A percentile compares a stretch with the other conserved stretches of the same genome.
Evolutionary conservation across 2,113 vertebrate genomes (phyloP).

Genomic region (Platichthys stellatus): DNA sequence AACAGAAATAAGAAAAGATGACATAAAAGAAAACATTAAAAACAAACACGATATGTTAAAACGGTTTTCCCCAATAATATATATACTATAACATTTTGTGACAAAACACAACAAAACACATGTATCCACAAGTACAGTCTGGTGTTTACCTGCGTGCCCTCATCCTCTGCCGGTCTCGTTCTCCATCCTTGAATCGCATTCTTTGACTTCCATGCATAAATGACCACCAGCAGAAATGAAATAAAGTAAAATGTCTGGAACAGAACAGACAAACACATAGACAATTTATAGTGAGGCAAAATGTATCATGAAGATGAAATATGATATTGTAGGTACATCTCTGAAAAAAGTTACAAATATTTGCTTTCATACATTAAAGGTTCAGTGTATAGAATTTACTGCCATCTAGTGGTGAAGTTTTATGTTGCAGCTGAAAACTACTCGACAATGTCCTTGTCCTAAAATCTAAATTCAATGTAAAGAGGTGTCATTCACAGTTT

Average conservation of each 20-base stretch:
- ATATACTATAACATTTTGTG: too few species aligned
- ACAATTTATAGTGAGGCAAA: not conserved
- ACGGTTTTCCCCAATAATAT: too few species aligned
- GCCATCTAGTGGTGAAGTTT: too few species aligned
- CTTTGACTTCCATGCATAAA: constrained; percentile 81
- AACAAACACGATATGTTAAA: too few species aligned
- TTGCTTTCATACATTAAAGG: too few species aligned
- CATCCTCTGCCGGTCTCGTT: constrained; percentile 36
- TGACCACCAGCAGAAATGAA: constrained; percentile 80
- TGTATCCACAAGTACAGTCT: not conserved
- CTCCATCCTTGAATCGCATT: constrained; percentile 73
- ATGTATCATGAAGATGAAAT: not conserved
- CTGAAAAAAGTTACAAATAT: not conserved
- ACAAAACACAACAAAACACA: not conserved
- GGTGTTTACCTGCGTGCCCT: constrained; percentile 62
- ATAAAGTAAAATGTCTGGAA: constrained; percentile 80
- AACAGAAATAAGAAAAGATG: too few species aligned
- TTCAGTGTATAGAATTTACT: too few species aligned
- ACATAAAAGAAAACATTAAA: not conserved
- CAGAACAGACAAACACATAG: not conserved
- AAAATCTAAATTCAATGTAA: not conserved
- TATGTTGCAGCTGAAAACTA: too few species aligned
- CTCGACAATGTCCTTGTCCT: too few species aligned
- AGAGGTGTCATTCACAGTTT: not conserved
- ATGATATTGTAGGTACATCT: too few species aligned